phyloP scores from a whole-genome alignment of 2,888 invertebrate species.

The Ceramica pisi region DNA sequence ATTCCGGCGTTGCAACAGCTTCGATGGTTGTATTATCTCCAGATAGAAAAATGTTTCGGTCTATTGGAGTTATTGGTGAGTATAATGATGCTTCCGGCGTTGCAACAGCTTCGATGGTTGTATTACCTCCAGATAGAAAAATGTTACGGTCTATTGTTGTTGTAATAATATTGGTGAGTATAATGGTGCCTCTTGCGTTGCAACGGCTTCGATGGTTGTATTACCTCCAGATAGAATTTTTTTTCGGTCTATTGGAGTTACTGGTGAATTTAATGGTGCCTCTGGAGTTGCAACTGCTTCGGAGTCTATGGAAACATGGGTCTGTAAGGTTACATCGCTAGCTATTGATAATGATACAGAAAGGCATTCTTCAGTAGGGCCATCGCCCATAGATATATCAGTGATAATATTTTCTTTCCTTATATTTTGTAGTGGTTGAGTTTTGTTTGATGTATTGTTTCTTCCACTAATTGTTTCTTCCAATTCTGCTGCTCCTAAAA shows the following conservation, averaged over 20 bases:
- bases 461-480: neutral
- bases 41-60: too few species aligned
- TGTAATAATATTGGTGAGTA: too few species aligned
- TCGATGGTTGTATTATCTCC: too few species aligned
- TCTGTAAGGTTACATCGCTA: neutral
- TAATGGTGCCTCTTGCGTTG: too few species aligned
- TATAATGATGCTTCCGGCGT: too few species aligned
- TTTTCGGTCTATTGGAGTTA: slow-evolving; percentile 13
- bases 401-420: neutral
- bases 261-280: slow-evolving; percentile 15
- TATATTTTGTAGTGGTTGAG: neutral
- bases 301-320: neutral
- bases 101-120: too few species aligned
- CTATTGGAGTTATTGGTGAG: too few species aligned
- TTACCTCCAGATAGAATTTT: slow-evolving; percentile 2
- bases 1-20: too few species aligned
- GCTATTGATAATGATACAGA: neutral
- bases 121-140: too few species aligned
- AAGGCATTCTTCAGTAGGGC: neutral
- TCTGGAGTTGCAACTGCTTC: neutral
- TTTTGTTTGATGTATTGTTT: neutral
- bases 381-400: neutral
- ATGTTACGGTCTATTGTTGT: too few species aligned
- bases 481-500: neutral
- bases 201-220: too few species aligned